These are phyloP conservation scores for Labeo rohita DNA, from an alignment of 2,113 vertebrate genomes.

Conservation along the genomic window DNA sequence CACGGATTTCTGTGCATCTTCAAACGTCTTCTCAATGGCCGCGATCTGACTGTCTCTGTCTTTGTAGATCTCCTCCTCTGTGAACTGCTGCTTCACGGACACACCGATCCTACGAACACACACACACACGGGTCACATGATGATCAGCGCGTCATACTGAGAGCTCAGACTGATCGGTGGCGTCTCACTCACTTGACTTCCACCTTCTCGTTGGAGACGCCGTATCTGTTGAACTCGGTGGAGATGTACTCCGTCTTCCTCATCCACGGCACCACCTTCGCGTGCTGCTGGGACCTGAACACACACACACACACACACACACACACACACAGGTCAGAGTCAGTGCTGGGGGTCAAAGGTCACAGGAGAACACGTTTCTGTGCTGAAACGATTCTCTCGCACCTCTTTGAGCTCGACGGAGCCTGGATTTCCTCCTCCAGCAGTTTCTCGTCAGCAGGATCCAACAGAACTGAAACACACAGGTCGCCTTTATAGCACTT, in stretches of 20 bases:
- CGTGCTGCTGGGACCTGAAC: constrained; percentile 88
- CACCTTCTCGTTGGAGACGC: constrained; percentile 93
- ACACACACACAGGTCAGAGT: neutral
- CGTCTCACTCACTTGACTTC: constrained; percentile 88
- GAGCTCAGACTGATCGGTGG: no score
- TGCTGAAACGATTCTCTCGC: constrained; percentile 13
- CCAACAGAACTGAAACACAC: constrained; percentile 79
- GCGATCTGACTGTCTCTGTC: constrained; percentile 94
- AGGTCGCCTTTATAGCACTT: neutral
- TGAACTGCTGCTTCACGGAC: constrained; percentile 96
- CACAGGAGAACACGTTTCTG: no score
- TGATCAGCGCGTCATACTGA: neutral
- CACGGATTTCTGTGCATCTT: constrained; percentile 92
- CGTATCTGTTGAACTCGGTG: constrained; percentile 94
- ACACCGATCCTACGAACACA: constrained; percentile 83
- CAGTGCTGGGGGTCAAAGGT: constrained; percentile 7
- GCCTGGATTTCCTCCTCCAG: constrained; percentile 93
- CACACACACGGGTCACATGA: neutral
- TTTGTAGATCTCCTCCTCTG: constrained; percentile 96
- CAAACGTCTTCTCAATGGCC: constrained; percentile 95
- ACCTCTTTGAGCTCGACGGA: constrained; percentile 92
- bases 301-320: neutral
- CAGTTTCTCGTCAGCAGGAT: constrained; percentile 92
- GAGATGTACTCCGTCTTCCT: constrained; percentile 96
- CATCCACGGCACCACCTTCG: constrained; percentile 96